A percentile compares a stretch with the other conserved stretches of the same genome.
Evolutionary conservation across 2,113 vertebrate species (phyloP).

Genomic region (Pelecanus crispus): DNA sequence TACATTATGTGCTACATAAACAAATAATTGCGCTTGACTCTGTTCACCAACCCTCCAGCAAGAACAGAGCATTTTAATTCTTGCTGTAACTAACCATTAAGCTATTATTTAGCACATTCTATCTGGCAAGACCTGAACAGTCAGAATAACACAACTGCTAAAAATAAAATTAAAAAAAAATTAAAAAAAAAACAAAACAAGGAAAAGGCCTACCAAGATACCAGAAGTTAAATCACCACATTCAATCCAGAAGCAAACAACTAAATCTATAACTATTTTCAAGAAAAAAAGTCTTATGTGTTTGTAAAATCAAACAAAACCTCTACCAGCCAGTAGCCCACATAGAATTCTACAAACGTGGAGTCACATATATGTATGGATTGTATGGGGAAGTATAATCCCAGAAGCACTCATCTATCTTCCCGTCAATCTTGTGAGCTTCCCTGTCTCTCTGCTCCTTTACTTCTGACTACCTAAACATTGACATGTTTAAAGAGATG

Average conservation of each 20-base stretch:
- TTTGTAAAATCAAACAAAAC: background rate
- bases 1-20: background rate
- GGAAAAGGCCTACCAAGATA: background rate
- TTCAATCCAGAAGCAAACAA: background rate
- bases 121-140: background rate
- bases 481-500: background rate
- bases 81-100: background rate
- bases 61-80: background rate
- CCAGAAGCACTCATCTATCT: background rate
- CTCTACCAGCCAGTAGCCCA: background rate
- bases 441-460: background rate
- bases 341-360: background rate
- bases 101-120: background rate
- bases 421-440: fast-evolving
- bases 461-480: background rate
- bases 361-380: background rate
- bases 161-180: no score
- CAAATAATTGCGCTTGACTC: background rate
- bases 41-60: background rate
- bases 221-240: background rate
- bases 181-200: background rate
- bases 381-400: background rate
- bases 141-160: background rate
- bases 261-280: background rate
- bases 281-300: background rate